A percentile compares a stretch with the other conserved stretches of the same genome.
These are phyloP conservation scores for Lepus timidus DNA, from an alignment of 2,113 vertebrate genomes.

Conservation along the genomic window DNA sequence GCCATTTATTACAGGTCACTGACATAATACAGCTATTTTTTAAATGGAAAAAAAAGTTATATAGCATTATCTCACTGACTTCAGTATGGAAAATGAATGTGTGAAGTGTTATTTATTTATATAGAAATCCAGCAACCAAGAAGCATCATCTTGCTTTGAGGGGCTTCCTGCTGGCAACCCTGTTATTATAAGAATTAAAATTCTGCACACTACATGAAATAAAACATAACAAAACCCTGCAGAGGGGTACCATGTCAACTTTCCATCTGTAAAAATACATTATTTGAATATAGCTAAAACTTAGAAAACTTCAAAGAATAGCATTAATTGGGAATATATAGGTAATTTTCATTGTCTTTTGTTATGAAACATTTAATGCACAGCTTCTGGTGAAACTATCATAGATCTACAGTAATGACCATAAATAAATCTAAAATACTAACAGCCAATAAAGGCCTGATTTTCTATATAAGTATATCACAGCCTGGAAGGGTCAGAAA, in stretches of 20 bases:
- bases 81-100: conserved; percentile 56
- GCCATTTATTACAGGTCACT: conserved; percentile 94
- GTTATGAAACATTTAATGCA: conserved; percentile 73
- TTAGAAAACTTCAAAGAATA: conserved; percentile 35
- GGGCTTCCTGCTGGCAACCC: conserved; percentile 79
- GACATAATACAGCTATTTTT: conserved; percentile 89
- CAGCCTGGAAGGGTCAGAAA: conserved; percentile 60
- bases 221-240: neutral
- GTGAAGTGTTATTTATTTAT: conserved; percentile 80
- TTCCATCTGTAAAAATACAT: conserved; percentile 5
- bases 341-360: conserved; percentile 60
- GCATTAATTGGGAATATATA: neutral
- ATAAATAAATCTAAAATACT: conserved; percentile 74
- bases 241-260: conserved; percentile 48
- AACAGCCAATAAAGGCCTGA: conserved; percentile 83
- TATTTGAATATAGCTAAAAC: conserved; percentile 9
- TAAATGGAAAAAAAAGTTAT: conserved; percentile 81
- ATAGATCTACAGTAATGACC: conserved; percentile 74
- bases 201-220: neutral
- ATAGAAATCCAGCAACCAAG: conserved; percentile 75
- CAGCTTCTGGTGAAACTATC: conserved; percentile 79
- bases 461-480: conserved; percentile 70
- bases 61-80: conserved; percentile 77
- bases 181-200: conserved; percentile 82
- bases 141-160: conserved; percentile 81